Evolutionary conservation across 2,888 invertebrate species (phyloP).

Genomic region (Iphiclides podalirius): DNA sequence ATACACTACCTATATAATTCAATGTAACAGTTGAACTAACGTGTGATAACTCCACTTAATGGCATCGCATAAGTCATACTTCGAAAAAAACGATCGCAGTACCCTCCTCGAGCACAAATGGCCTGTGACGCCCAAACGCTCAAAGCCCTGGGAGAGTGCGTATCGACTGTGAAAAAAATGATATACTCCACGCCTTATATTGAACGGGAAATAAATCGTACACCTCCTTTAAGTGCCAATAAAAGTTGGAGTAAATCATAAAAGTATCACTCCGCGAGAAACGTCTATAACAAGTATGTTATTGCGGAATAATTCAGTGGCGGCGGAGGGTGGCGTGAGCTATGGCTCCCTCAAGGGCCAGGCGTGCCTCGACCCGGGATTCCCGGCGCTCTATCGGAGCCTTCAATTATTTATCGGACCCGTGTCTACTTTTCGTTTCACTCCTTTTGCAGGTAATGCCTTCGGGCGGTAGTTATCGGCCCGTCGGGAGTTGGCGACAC

Average conservation of each 20-base stretch:
- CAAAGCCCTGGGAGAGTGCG: conserved; percentile 60
- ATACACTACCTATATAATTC: background rate
- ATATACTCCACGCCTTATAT: conserved; percentile 75
- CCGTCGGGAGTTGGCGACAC: conserved; percentile 63
- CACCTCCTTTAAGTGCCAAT: conserved; percentile 80
- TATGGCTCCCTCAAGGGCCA: conserved; percentile 72
- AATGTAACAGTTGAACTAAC: conserved; percentile 12
- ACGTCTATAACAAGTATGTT: conserved; percentile 80
- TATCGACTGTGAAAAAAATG: conserved; percentile 70
- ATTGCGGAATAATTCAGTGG: conserved; percentile 79
- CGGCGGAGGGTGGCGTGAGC: conserved; percentile 67
- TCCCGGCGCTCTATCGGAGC: conserved; percentile 75
- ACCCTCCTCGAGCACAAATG: conserved; percentile 51
- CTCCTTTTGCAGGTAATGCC: conserved; percentile 66
- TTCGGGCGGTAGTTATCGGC: conserved; percentile 66
- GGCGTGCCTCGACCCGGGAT: conserved; percentile 60
- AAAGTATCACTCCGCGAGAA: conserved; percentile 77
- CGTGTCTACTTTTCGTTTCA: conserved; percentile 79
- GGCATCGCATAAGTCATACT: conserved; percentile 19
- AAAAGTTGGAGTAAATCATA: conserved; percentile 80
- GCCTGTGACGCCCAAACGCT: conserved; percentile 64
- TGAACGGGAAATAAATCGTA: conserved; percentile 78
- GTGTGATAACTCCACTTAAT: conserved; percentile 20
- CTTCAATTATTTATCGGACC: conserved; percentile 80
- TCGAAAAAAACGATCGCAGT: conserved; percentile 23